Evolutionary conservation across 2,797 vertebrate species (phyloP), one percentile per base, ranked within the genome.

Genomic region (Loris lydekkerianus): DNA sequence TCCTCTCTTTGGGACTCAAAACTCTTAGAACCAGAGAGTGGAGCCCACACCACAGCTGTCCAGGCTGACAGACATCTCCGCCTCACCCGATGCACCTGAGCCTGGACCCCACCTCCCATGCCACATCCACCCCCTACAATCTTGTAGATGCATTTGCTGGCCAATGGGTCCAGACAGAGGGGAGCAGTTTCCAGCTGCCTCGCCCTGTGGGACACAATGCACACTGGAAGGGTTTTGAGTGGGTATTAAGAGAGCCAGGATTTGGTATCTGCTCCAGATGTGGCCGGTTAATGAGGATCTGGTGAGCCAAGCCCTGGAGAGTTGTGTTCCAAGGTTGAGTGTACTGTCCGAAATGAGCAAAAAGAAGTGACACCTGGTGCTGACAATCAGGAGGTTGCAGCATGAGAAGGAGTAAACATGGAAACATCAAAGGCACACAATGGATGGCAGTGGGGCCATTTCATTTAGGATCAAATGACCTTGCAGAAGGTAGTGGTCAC

Each of bases 141-240:
- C 67, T 34, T 6, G 34, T 13, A 34, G 60, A 29, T 63, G 27
- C 1, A 0, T 86, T 18, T 61, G 53, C 67, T 86, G 17, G 10
- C 17, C 15, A 3, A 53, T 5, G 72, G 27, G 40, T 14, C 20
- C 87, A 5, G 25, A 34, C 29, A 0, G 43, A n/a, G 17, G 67
- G 73, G n/a, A 76, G 34, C 75, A 3, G 4, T 89, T 82, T 58
- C 46, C 5, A 37, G 25, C 23, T 20, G 13, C 25, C 31, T 15
- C 21, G 84, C 21, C 73, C 65, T 65, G 49, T 21, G 53, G 31
- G n/a, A 17, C 14, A 69, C 34, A 87, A 53, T 49, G 7, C 14
- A 10, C 18, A 0, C 13, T 6, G 15, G 46, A 34, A 18, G 0
- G 11, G 15, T 29, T 15, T 14, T 11, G 61, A 8, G 13, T 65